phyloP scores from a whole-genome alignment of 2,113 vertebrate species.

The Ochotona princeps region DNA sequence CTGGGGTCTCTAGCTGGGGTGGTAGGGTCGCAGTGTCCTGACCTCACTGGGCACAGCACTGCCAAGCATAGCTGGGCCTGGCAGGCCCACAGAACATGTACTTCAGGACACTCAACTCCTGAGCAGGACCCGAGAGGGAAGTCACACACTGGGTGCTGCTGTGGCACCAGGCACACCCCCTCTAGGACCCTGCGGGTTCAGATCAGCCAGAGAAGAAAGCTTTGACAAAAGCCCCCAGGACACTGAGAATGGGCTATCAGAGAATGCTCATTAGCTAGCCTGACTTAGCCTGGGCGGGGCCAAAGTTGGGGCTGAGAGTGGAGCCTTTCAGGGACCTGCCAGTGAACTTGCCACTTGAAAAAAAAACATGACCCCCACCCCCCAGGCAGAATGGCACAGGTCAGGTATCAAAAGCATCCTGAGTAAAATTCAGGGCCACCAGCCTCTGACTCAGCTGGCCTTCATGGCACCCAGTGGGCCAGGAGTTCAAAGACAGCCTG shows the following conservation, averaged over 20 bases:
- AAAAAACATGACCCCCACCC: background rate
- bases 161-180: background rate
- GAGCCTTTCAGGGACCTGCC: constrained; percentile 15
- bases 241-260: background rate
- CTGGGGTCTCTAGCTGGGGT: background rate
- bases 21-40: background rate
- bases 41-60: background rate
- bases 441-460: background rate
- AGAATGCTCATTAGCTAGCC: background rate
- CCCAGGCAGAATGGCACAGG: background rate
- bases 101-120: background rate
- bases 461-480: background rate
- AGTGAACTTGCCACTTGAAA: background rate
- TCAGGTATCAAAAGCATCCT: background rate
- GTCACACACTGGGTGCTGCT: background rate
- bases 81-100: background rate
- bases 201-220: background rate
- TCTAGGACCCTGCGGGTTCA: background rate
- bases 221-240: constrained; percentile 6
- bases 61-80: background rate
- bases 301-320: background rate
- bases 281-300: background rate
- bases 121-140: background rate
- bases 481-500: constrained; percentile 46
- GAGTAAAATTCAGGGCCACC: background rate